phyloP scores from a whole-genome alignment of 2,888 invertebrate genomes.

The Pherbina coryleti region DNA sequence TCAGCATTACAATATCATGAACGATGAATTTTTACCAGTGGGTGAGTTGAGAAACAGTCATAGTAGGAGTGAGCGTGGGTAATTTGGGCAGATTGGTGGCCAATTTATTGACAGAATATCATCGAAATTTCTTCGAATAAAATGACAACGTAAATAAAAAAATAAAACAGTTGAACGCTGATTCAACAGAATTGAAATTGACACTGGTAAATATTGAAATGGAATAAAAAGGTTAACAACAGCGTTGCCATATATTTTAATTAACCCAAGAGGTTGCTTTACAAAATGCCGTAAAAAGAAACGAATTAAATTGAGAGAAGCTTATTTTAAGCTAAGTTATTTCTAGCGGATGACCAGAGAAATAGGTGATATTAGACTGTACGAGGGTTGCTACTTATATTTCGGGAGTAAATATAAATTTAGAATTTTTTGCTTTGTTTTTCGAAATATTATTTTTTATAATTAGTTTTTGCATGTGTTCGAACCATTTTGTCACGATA shows the following conservation, averaged over 20 bases:
- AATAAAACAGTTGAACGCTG: not conserved
- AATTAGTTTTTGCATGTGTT: too few relatives aligned
- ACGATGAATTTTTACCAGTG: too few relatives aligned
- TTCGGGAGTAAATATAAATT: too few relatives aligned
- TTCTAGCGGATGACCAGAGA: too few relatives aligned
- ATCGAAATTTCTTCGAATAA: not conserved
- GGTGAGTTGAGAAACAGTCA: too few relatives aligned
- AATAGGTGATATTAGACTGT: too few relatives aligned
- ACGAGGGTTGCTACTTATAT: too few relatives aligned
- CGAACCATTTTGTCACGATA: too few relatives aligned
- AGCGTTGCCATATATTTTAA: not conserved
- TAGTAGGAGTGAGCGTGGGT: not conserved
- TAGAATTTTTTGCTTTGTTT: too few relatives aligned
- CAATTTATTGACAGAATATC: not conserved
- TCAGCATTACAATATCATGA: too few relatives aligned
- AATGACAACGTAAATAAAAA: not conserved
- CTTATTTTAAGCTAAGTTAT: not conserved
- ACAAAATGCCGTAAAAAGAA: not conserved
- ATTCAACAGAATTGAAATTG: slow-evolving; percentile 5
- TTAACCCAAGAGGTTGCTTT: not conserved
- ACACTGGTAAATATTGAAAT: not conserved
- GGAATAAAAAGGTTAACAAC: not conserved
- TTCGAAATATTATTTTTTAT: too few relatives aligned
- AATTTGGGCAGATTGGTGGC: not conserved
- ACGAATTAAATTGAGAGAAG: too few relatives aligned